Evolutionary conservation across 2,113 vertebrate genomes (phyloP).

Genomic region (Festucalex cinctus): DNA sequence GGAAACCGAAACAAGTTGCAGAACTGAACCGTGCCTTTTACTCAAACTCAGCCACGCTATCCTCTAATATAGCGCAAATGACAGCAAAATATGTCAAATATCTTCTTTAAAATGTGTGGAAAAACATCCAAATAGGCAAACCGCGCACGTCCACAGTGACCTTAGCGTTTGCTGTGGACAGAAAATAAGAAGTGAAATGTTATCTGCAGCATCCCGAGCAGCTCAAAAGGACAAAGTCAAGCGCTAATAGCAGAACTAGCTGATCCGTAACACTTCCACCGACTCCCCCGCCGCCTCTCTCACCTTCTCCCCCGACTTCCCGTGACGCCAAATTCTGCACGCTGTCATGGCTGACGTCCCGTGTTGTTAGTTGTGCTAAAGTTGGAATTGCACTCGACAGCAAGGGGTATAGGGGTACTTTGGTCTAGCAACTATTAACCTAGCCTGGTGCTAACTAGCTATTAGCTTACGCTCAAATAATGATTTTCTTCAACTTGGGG

Average conservation of each 20-base stretch:
- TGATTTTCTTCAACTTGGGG: neutral
- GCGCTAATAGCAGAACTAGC: conserved; percentile 14
- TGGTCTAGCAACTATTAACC: no score
- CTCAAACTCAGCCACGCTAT: neutral
- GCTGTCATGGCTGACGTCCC: conserved; percentile 20
- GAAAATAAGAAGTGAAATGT: neutral
- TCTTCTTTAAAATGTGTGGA: neutral
- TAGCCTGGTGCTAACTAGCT: no score
- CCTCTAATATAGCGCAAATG: neutral
- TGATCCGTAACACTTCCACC: conserved; percentile 22
- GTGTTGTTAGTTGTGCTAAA: conserved; percentile 13
- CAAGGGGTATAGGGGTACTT: conserved; percentile 3
- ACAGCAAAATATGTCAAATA: neutral
- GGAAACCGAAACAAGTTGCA: neutral
- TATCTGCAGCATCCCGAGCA: neutral
- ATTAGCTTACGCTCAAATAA: neutral
- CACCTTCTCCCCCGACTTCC: neutral
- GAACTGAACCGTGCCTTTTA: neutral
- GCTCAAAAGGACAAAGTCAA: conserved; percentile 5
- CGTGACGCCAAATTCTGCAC: conserved; percentile 1
- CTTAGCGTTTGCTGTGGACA: neutral
- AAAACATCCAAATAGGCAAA: neutral
- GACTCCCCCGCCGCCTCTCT: neutral
- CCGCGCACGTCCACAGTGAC: neutral
- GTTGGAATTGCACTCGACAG: conserved; percentile 15